Conservation (phyloP, 2,113 vertebrate genomes). For the Cricetomys ansorgei region DNA sequence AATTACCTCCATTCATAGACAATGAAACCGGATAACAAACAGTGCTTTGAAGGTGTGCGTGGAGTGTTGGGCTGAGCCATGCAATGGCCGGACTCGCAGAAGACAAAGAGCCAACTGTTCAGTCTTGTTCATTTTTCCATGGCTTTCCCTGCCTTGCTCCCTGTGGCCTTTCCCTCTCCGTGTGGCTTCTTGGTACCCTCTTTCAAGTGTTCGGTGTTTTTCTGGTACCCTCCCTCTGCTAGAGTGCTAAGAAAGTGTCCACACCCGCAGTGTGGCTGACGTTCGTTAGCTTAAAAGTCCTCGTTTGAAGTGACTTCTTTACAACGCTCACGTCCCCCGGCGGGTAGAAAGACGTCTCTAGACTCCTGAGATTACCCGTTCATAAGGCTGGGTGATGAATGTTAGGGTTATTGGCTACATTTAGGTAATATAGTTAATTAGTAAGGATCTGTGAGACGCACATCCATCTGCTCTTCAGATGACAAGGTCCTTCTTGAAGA, state of each 20-base stretch:
- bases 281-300: conserved; percentile 15
- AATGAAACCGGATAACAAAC: neutral
- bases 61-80: no score
- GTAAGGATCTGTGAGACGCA: neutral
- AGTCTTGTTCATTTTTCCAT: neutral
- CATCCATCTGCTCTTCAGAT: neutral
- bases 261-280: neutral
- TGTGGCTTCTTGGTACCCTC: neutral
- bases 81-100: no score
- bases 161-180: neutral
- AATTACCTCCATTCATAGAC: neutral
- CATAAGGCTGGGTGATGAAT: neutral
- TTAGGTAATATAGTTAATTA: neutral
- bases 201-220: neutral
- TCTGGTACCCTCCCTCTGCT: neutral
- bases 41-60: neutral
- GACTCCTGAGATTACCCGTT: neutral
- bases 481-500: neutral
- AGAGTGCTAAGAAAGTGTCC: neutral
- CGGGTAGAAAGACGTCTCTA: neutral
- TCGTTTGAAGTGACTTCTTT: conserved; percentile 1
- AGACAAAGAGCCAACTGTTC: neutral
- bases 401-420: neutral
- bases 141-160: neutral
- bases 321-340: neutral